phyloP scores from a whole-genome alignment of 2,113 vertebrate species.

The Guaruba guarouba region DNA sequence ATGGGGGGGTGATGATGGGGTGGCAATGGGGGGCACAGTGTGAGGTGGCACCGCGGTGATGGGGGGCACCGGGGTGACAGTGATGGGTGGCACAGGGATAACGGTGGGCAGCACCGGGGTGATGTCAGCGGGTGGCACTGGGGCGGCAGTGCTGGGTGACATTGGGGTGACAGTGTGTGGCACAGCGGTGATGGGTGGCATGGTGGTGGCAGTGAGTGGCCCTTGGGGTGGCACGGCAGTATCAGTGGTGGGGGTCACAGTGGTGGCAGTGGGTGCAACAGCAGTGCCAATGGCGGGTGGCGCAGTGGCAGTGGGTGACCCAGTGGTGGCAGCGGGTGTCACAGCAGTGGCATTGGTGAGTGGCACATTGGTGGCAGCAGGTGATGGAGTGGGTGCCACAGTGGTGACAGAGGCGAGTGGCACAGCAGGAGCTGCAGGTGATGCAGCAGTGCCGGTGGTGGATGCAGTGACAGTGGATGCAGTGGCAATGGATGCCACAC shows the following conservation, averaged over 20 bases:
- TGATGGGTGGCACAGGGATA: fast-evolving
- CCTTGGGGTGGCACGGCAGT: no score
- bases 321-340: no score
- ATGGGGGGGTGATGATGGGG: no score
- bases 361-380: background rate
- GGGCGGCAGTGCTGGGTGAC: background rate
- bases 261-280: background rate
- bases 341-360: background rate
- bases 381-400: no score
- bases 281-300: no score
- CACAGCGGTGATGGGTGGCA: background rate
- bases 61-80: background rate
- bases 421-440: background rate
- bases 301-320: background rate
- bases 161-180: background rate
- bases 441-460: no score
- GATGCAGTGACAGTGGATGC: background rate
- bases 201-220: background rate
- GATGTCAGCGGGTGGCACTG: fast-evolving
- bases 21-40: no score
- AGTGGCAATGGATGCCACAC: fast-evolving
- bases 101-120: background rate
- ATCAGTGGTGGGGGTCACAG: background rate
- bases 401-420: background rate
- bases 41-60: no score